These are phyloP conservation scores for Turritopsis dohrnii DNA, from an alignment of 30 jellyfish, hydroid and myxozoan species.

Conservation along the genomic window DNA sequence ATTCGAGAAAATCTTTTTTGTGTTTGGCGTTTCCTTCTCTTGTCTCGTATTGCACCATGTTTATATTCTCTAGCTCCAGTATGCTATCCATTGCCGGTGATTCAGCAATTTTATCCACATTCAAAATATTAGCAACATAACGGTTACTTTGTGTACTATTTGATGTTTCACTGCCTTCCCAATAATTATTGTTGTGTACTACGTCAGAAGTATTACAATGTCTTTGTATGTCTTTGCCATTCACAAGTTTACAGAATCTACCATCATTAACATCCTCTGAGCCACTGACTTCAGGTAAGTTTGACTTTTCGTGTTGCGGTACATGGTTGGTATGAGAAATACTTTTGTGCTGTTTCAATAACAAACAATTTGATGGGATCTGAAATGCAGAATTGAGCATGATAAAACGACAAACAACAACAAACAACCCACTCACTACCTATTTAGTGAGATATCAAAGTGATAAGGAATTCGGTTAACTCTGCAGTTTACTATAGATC, in stretches of 20 bases:
- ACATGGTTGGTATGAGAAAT: not conserved
- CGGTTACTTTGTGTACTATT: not conserved
- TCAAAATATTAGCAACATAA: not conserved
- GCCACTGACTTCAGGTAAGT: not conserved
- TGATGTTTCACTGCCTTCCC: too few relatives aligned
- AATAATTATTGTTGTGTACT: not conserved
- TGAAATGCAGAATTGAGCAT: not conserved
- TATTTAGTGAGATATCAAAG: too few relatives aligned
- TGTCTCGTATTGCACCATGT: conserved; percentile 59
- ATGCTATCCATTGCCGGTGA: not conserved
- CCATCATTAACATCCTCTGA: not conserved
- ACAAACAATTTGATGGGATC: not conserved
- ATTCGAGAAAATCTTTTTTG: conserved; percentile 38
- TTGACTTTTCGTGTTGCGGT: not conserved
- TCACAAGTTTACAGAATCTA: not conserved
- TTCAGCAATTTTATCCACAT: not conserved
- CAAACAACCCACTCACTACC: too few relatives aligned
- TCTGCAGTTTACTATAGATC: not conserved
- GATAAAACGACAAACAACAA: not conserved
- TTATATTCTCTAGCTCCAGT: not conserved
- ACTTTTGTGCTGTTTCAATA: not conserved
- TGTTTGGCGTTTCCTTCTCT: conserved; percentile 76
- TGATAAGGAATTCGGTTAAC: not conserved
- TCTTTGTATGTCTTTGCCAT: not conserved
- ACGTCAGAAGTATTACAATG: not conserved